A percentile compares a stretch with the other conserved stretches of the same genome.
Conservation (phyloP, 2,113 vertebrate species). For the Nothobranchius kuhntae region DNA sequence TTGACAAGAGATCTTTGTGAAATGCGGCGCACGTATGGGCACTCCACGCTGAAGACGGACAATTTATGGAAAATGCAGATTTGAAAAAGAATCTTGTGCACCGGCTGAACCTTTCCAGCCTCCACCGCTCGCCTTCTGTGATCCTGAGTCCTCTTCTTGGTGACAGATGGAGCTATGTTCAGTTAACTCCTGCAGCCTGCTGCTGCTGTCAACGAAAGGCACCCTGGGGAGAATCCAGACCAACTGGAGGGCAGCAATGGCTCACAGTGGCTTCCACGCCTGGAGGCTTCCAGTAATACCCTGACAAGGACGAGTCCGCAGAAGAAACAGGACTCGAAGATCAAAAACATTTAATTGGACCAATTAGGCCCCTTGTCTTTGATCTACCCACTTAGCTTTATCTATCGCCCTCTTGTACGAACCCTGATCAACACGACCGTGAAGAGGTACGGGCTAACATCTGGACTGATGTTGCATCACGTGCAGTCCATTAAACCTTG, state of each 20-base stretch:
- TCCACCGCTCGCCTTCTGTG: constrained; percentile 19
- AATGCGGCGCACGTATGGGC: constrained; percentile 16
- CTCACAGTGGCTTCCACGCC: constrained; percentile 58
- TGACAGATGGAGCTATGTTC: constrained; percentile 55
- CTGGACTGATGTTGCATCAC: constrained; percentile 45
- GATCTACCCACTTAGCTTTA: constrained; percentile 39
- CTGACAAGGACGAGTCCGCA: constrained; percentile 32
- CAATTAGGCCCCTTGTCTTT: constrained; percentile 49
- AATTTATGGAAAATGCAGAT: constrained; percentile 31
- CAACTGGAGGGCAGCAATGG: constrained; percentile 52
- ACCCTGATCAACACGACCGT: constrained; percentile 9
- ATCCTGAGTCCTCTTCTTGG: constrained; percentile 25
- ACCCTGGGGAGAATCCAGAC: constrained; percentile 57
- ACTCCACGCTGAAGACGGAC: constrained; percentile 2
- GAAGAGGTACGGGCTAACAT: constrained; percentile 25
- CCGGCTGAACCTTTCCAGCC: constrained; percentile 8
- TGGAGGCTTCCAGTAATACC: constrained; percentile 58
- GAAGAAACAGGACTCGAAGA: constrained; percentile 33
- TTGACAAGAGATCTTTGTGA: constrained; percentile 56
- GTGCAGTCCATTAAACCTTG: constrained; percentile 47
- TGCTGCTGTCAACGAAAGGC: constrained; percentile 62
- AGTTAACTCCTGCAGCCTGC: constrained; percentile 48
- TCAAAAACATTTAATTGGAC: constrained; percentile 59
- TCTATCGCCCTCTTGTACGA: constrained; percentile 16
- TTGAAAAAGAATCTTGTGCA: background rate